Base-by-base conservation (phyloP, 2,888 invertebrate species). In the Vanessa cardui region DNA sequence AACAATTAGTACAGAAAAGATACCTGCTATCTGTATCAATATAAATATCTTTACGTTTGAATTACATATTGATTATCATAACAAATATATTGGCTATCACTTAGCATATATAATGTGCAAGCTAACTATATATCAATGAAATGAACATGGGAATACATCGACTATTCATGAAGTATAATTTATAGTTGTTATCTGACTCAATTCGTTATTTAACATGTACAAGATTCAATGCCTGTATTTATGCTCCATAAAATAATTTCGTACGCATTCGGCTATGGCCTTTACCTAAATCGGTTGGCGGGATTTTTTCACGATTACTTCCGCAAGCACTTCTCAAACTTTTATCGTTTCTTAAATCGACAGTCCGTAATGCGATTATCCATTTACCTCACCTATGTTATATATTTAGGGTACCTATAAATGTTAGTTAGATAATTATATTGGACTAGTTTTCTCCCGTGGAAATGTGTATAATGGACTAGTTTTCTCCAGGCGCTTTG, bases 281-380 rank as follows among this genome's bases (percentile, higher is more conserved):
- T 65, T 69, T 72, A 70, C 70, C 70, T 72, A 70, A 74, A 72
- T 67, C 68, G 68, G 60, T 62, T 71, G 68, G 66, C 61, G 67
- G 70, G 71, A 68, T 70, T 71, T 70, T 39, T 73, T 76, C 74
- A 76, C 71, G 75, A 75, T 76, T 75, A 75, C 70, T 71, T 65
- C 76, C 73, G 73, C 78, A 74, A 78, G 78, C 76, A 78, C 76
- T 79, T 79, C 75, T 74, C 74, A 77, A 80, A 81, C 77, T 81
- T 82, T 80, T 83, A 82, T 81, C 82, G 76, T 73, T 79, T 73
- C 73, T 78, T 77, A 79, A 81, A 82, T 83, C 79, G 78, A 78
- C 74, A 77, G 81, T 75, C 76, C 78, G 76, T 78, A 78, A 78
- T 75, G 78, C 76, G 81, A 83, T 81, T 82, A 81, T 82, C 78